Evolutionary conservation across 2,113 vertebrate genomes (phyloP), one percentile per base, ranked within the genome.

Genomic region (Pheucticus melanocephalus): DNA sequence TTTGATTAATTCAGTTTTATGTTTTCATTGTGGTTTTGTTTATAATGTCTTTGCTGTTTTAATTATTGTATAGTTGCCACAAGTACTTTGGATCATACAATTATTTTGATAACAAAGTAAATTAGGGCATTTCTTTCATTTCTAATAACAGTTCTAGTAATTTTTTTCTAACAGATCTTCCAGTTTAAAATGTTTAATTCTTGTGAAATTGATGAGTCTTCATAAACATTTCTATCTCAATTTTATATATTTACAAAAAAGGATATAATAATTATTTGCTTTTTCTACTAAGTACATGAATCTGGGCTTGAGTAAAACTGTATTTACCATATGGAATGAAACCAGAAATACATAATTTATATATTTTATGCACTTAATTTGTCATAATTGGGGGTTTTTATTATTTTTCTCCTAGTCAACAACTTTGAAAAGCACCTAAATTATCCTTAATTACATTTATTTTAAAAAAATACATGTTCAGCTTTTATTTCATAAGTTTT

Each of bases 391-490:
- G 80, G 44, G 24, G 15, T 2, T 22, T 70, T 89, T 60, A 19
- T 77, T 78, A 18, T 33, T 24, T 19, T 66, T 63, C 28, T 75
- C 64, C 14, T 35, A 86, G 27, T 60, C 33, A 69, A 42, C 0
- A 12, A 22, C 28, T 83, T 94, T 82, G n/a, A 80, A 76, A 86
- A 88, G 3, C 31, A 37, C 18, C 21, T 70, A n/a, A 70, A 75
- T 69, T 77, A 66, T 8, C 3, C 12, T 39, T 45, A 54, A 37
- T 70, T 75, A 42, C 2, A 6, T 16, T 51, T 51, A 42, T 37
- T 66, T 20, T 0, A 4, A 14, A 14, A 28, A 37, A 56, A 65
- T 2, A n/a, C 20, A n/a, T 5, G 1, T 40, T 5, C 40, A 51
- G 20, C 8, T 72, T 63, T 79, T 82, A 18, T 48, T 63, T 76